Conservation (phyloP, 2,888 invertebrate genomes). For the Meloe dianella region DNA sequence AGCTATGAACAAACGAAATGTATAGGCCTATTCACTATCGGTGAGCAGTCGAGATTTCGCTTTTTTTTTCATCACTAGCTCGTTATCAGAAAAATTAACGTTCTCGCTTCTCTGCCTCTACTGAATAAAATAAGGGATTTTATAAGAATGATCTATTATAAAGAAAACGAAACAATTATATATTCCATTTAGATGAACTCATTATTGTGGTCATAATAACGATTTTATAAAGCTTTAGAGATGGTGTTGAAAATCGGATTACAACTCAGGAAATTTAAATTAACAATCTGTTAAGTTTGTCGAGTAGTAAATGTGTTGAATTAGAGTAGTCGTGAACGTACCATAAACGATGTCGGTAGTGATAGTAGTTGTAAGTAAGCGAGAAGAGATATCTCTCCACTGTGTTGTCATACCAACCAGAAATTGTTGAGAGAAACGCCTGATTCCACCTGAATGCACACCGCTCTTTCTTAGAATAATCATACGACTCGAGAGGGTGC, state of each 20-base stretch:
- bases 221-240: not conserved
- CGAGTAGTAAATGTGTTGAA: not conserved
- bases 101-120: not conserved
- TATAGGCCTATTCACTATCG: conserved; percentile 33
- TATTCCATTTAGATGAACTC: not conserved
- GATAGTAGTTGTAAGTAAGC: conserved; percentile 38
- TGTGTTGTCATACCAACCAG: conserved; percentile 53
- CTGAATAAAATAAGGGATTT: not conserved
- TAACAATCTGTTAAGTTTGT: conserved; percentile 11
- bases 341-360: conserved; percentile 40
- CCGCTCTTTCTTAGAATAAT: conserved; percentile 48
- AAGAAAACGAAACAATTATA: not conserved
- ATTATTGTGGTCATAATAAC: not conserved
- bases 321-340: conserved; percentile 37
- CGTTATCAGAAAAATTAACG: not conserved
- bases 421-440: conserved; percentile 45
- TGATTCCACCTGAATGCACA: conserved; percentile 46
- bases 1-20: conserved; percentile 40
- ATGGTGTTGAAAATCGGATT: not conserved
- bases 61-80: not conserved
- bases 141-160: not conserved
- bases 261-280: not conserved
- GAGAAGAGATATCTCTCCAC: conserved; percentile 42
- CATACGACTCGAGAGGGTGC: conserved; percentile 47
- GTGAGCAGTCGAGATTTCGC: not conserved